Percentiles rank a stretch among this genome's conserved stretches.
phyloP scores from a whole-genome alignment of 2,888 invertebrate genomes.

The Sinotaia quadrata region DNA sequence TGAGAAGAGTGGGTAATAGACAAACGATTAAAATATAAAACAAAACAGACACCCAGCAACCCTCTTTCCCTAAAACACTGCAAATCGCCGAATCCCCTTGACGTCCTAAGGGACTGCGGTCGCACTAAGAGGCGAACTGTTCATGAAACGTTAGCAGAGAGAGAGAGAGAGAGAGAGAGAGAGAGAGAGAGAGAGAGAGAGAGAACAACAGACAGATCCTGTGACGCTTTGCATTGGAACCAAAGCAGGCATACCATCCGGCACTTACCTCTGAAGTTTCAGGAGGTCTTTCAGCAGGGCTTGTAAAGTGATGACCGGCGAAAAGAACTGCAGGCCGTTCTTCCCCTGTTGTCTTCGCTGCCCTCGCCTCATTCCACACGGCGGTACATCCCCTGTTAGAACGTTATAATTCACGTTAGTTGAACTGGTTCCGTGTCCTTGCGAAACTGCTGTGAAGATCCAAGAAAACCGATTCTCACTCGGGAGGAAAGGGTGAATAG shows the following conservation, averaged over 20 bases:
- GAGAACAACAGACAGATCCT: background rate
- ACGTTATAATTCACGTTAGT: no score
- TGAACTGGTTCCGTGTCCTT: no score
- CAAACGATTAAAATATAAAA: no score
- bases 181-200: constrained; percentile 3
- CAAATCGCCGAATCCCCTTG: no score
- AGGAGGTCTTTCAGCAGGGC: constrained; percentile 33
- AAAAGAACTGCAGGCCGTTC: constrained; percentile 21
- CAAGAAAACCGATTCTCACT: background rate
- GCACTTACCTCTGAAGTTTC: constrained; percentile 37
- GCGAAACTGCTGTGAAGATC: no score
- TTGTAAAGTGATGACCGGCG: constrained; percentile 31
- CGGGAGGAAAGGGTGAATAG: background rate
- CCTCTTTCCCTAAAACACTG: background rate
- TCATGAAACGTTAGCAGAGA: no score
- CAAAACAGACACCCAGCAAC: background rate
- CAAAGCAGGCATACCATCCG: background rate
- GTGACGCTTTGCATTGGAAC: background rate
- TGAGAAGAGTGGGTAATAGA: no score
- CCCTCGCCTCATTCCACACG: constrained; percentile 33
- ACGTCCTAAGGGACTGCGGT: no score
- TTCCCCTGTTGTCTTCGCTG: constrained; percentile 34
- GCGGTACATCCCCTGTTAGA: constrained; percentile 10
- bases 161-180: constrained; percentile 7
- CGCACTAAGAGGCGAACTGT: no score